Evolutionary conservation across 2,797 vertebrate genomes (phyloP).

Genomic region (Lutjanus argentimaculatus): DNA sequence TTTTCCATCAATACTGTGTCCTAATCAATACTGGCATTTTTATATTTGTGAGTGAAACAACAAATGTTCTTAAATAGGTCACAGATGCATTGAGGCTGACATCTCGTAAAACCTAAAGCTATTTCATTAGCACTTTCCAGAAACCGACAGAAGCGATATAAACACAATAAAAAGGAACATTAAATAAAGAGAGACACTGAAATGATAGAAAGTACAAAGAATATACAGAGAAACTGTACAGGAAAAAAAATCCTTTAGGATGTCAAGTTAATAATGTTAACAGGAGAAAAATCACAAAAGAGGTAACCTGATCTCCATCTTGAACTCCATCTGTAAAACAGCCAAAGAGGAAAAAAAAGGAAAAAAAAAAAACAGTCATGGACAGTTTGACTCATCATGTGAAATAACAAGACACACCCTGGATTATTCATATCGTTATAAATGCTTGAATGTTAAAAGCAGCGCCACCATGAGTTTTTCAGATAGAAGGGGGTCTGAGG

Average conservation of each 20-base stretch:
- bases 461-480: slow-evolving; percentile 10
- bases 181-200: slow-evolving; percentile 15
- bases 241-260: background rate
- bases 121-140: slow-evolving; percentile 10
- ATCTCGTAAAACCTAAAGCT: slow-evolving; percentile 22
- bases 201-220: slow-evolving; percentile 21
- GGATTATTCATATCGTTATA: slow-evolving; percentile 30
- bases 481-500: slow-evolving; percentile 45
- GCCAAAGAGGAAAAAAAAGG: slow-evolving; percentile 52
- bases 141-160: slow-evolving; percentile 1
- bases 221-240: background rate
- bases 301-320: slow-evolving; percentile 92
- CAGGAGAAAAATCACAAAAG: slow-evolving; percentile 46
- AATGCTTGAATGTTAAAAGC: slow-evolving; percentile 48
- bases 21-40: slow-evolving; percentile 35
- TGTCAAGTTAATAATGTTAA: slow-evolving; percentile 25
- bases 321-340: slow-evolving; percentile 92
- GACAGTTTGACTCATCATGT: slow-evolving; percentile 16
- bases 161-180: slow-evolving; percentile 10
- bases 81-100: slow-evolving; percentile 4
- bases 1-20: slow-evolving; percentile 25
- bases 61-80: slow-evolving; percentile 10
- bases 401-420: slow-evolving; percentile 39
- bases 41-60: slow-evolving; percentile 35
- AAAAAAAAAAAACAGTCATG: slow-evolving; percentile 50